Evolutionary conservation across 2,888 invertebrate species (phyloP).

Genomic region (Andricus quercusramuli): DNA sequence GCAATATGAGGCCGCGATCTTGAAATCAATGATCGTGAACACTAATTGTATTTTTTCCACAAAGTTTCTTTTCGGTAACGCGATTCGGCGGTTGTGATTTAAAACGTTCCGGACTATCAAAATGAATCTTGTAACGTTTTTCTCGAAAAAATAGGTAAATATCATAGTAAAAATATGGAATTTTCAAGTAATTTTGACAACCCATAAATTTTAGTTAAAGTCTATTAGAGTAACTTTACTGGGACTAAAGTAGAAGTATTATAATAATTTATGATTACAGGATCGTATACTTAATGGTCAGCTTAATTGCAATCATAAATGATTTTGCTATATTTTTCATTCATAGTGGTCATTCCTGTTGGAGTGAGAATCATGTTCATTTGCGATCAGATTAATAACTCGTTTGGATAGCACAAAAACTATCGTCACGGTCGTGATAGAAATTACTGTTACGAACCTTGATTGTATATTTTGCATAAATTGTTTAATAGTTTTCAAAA

Average conservation of each 20-base stretch:
- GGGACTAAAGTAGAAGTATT: conserved; percentile 4
- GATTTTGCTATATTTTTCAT: conserved; percentile 14
- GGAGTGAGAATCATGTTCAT: conserved; percentile 6
- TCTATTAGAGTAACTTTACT: conserved; percentile 20
- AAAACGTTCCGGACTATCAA: background rate
- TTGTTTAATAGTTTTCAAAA: no score
- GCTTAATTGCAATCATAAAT: conserved; percentile 20
- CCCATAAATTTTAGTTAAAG: conserved; percentile 1
- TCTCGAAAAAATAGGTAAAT: background rate
- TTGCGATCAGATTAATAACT: conserved; percentile 18
- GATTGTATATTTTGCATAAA: background rate
- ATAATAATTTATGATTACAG: conserved; percentile 14
- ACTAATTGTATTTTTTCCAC: background rate
- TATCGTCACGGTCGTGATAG: conserved; percentile 22
- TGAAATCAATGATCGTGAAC: background rate
- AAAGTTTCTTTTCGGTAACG: background rate
- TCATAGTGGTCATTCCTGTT: background rate
- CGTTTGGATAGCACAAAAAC: conserved; percentile 14
- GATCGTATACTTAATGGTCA: conserved; percentile 6
- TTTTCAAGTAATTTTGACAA: background rate
- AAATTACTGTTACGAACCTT: conserved; percentile 27
- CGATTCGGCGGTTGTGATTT: background rate
- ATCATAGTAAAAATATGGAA: background rate
- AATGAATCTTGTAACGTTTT: background rate
- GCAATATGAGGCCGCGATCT: conserved; percentile 11